Evolutionary conservation across 2,113 vertebrate species (phyloP).

Genomic region (Syngnathus typhle): DNA sequence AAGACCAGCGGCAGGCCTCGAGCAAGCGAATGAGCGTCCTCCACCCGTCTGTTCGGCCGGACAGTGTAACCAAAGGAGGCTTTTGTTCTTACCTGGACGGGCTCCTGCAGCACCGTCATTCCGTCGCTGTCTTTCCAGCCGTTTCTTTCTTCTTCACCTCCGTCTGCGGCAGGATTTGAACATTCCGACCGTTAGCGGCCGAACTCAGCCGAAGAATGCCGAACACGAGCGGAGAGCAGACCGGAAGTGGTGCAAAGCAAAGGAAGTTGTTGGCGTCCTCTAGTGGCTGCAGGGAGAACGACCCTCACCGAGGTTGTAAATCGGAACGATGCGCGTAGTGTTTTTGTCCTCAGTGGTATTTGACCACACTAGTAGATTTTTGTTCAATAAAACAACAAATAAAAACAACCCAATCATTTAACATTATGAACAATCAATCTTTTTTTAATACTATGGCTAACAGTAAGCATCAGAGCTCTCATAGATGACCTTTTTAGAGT

Average conservation of each 20-base stretch:
- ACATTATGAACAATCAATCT: no score
- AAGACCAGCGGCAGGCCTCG: not conserved
- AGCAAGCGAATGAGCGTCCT: no score
- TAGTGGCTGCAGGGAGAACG: not conserved
- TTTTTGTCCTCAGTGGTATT: no score
- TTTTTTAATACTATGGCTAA: not conserved
- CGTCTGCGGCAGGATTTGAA: constrained; percentile 65
- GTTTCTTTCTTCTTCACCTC: constrained; percentile 53
- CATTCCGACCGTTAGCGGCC: constrained; percentile 70
- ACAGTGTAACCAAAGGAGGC: constrained; percentile 6
- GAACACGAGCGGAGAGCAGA: constrained; percentile 1
- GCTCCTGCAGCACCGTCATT: constrained; percentile 79
- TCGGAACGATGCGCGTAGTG: no score
- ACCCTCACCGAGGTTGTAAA: not conserved
- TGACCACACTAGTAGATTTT: no score
- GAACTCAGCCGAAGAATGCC: constrained; percentile 36
- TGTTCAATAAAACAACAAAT: no score
- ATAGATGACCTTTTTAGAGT: not conserved
- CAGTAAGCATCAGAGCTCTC: not conserved
- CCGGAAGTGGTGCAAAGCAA: constrained; percentile 17
- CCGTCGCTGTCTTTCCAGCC: constrained; percentile 43
- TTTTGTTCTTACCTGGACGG: constrained; percentile 67
- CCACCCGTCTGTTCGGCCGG: constrained; percentile 1
- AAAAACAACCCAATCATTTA: no score
- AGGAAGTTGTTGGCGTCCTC: not conserved